Evolutionary conservation across 2,113 vertebrate genomes (phyloP).

Genomic region (Astatotilapia flaviijosephi): DNA sequence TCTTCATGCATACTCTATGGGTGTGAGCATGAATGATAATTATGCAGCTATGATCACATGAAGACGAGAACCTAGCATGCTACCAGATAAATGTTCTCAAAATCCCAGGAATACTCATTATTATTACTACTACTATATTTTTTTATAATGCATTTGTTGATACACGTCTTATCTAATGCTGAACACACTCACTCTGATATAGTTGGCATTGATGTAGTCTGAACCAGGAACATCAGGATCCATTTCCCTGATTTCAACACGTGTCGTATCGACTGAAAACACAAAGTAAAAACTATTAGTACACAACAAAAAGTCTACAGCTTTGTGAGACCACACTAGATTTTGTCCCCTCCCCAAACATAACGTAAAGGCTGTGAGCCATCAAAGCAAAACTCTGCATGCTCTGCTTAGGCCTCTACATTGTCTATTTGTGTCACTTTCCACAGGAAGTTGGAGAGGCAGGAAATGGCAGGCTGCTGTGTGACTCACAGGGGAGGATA

Average conservation of each 20-base stretch:
- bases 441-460: conserved; percentile 60
- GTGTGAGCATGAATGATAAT: neutral
- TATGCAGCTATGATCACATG: neutral
- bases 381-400: neutral
- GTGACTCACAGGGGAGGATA: conserved; percentile 83
- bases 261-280: conserved; percentile 78
- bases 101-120: neutral
- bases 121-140: neutral
- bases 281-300: neutral
- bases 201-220: conserved; percentile 86
- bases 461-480: conserved; percentile 48
- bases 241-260: conserved; percentile 70
- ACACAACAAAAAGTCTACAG: neutral
- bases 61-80: neutral
- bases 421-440: conserved; percentile 53
- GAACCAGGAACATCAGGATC: conserved; percentile 73
- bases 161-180: neutral
- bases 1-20: conserved; percentile 76
- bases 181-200: conserved; percentile 74
- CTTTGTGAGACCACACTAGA: neutral
- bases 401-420: neutral
- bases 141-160: neutral
- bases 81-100: neutral
- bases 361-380: neutral
- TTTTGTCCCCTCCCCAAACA: neutral